Evolutionary conservation across 2,888 invertebrate genomes (phyloP), one percentile per base, ranked within the genome.

Genomic region (Vandiemenella viatica): DNA sequence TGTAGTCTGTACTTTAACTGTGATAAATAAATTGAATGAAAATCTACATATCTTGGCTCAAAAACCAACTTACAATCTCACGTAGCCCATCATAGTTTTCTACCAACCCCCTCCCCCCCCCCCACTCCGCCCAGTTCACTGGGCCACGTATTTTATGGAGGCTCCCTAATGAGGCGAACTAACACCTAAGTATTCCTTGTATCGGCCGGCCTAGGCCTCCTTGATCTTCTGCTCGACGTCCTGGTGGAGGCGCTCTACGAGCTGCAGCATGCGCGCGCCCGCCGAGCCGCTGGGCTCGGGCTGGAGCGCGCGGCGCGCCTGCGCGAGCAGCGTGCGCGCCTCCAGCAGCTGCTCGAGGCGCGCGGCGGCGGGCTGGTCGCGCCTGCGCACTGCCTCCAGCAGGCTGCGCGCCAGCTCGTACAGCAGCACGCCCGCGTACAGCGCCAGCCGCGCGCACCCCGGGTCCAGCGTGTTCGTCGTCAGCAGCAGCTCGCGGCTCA

Each of bases 341-440:
- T 32, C 32, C 32, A 32, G 32, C 32, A 32, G 32, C 2, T 10
- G 32, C 32, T 32, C 32, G 13, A 32, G n/a, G n/a, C n/a, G n/a
- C n/a, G n/a, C n/a, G n/a, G n/a, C n/a, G 4, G 32, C 32, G 4
- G 10, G 10, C 13, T 10, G n/a, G 32, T 10, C 3, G 32, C 10
- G 32, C n/a, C 32, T 32, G 2, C 32, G 32, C n/a, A n/a, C 32
- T 4, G 3, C n/a, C 19, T 42, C 42, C 20, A 18, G 16, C 0
- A 20, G 13, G 20, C 18, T 19, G 1, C 42, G 18, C 5, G 42
- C 8, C 50, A 85, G 67, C 64, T 89, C 88, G 53, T 82, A 80
- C 17, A 83, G 71, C 44, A 87, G 72, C 1, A 88, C 84, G n/a
- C 81, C 80, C 1, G 77, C 75, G 59, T 89, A 89, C 18, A 90